These are phyloP conservation scores for Salminus brasiliensis DNA, from an alignment of 2,113 vertebrate species.

Conservation along the genomic window DNA sequence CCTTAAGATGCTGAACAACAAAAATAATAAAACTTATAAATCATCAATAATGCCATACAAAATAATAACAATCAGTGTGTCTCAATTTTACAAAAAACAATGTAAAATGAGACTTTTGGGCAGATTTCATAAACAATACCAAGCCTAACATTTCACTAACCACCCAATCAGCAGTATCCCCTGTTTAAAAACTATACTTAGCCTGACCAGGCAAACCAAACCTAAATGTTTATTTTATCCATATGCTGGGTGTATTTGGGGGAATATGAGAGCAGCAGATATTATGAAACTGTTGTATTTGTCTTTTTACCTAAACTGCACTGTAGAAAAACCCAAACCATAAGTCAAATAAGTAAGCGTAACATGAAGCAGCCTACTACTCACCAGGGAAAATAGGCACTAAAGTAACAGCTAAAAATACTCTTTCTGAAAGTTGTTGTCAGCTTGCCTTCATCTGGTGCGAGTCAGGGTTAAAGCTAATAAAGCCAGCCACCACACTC, in stretches of 20 bases:
- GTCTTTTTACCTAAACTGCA: background rate
- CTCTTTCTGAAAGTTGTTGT: constrained; percentile 18
- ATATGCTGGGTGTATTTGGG: background rate
- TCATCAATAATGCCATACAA: too few species aligned
- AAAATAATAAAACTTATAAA: too few species aligned
- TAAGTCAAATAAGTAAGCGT: background rate
- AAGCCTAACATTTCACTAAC: background rate
- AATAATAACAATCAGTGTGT: too few species aligned
- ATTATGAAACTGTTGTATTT: background rate
- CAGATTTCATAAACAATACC: background rate
- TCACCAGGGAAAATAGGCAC: constrained; percentile 2
- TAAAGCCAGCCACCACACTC: constrained; percentile 43
- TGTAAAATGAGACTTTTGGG: background rate
- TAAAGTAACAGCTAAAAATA: constrained; percentile 43
- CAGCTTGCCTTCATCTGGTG: constrained; percentile 37
- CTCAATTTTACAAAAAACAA: too few species aligned
- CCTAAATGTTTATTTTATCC: background rate
- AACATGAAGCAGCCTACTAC: background rate
- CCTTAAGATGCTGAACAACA: too few species aligned
- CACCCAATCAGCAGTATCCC: background rate
- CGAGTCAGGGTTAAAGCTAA: constrained; percentile 29
- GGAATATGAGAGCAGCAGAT: background rate
- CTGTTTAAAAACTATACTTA: background rate
- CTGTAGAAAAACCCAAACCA: too few species aligned
- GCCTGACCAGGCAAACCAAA: background rate